Evolutionary conservation across 2,888 invertebrate species (phyloP).

Genomic region (Agrochola macilenta): DNA sequence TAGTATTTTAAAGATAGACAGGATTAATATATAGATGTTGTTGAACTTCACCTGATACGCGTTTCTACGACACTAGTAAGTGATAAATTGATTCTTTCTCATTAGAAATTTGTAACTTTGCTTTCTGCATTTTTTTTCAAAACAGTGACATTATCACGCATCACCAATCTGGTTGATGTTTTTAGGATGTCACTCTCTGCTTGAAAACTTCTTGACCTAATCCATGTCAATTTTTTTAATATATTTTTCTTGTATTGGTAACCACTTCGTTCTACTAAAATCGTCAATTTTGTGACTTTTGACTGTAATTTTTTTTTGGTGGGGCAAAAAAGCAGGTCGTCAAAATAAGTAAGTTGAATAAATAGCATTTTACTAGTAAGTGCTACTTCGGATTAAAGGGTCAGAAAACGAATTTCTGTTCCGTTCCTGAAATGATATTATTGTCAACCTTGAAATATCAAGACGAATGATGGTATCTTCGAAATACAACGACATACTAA

Average conservation of each 20-base stretch:
- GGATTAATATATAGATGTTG: constrained; percentile 15
- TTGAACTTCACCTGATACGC: constrained; percentile 10
- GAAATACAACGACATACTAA: neutral
- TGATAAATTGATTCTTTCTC: constrained; percentile 23
- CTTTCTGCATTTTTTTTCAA: neutral
- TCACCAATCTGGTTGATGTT: neutral
- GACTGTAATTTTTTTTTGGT: neutral
- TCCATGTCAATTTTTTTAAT: neutral
- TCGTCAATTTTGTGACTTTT: neutral
- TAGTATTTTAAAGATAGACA: constrained; percentile 1
- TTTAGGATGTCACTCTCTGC: neutral
- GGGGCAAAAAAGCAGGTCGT: neutral
- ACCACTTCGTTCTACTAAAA: neutral
- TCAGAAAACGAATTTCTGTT: neutral
- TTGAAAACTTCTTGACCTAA: neutral
- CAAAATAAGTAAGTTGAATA: no score
- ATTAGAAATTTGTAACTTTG: no score
- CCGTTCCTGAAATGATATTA: neutral
- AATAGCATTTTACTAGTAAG: neutral
- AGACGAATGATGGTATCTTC: neutral
- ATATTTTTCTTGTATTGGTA: neutral
- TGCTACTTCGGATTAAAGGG: neutral
- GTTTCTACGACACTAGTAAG: constrained; percentile 11
- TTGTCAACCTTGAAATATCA: neutral
- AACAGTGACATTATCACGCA: neutral